Percentiles rank a stretch among this genome's conserved stretches.
Evolutionary conservation across 2,113 vertebrate species (phyloP).

Genomic region (Leptocoma aspasia): DNA sequence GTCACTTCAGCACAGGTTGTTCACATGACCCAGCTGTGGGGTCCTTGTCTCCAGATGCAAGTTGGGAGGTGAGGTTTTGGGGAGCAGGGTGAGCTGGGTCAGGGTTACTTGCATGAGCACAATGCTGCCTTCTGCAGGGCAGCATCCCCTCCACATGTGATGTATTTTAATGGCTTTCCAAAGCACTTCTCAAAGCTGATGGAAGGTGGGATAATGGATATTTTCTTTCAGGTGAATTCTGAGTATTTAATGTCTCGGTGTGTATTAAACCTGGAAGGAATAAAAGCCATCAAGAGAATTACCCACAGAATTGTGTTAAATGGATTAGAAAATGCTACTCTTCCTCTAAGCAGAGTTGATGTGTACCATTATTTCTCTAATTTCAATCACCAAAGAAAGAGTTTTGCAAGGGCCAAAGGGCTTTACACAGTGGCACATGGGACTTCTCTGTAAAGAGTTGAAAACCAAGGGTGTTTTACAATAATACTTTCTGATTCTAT

Average conservation of each 20-base stretch:
- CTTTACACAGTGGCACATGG: not conserved
- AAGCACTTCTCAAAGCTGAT: not conserved
- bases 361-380: conserved; percentile 21
- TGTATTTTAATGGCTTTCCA: not conserved
- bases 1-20: not conserved
- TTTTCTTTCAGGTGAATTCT: not conserved
- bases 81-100: not conserved
- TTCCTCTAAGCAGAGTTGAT: conserved; percentile 7
- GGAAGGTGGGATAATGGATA: not conserved
- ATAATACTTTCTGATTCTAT: conserved; percentile 12
- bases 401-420: not conserved
- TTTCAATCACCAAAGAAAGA: not conserved
- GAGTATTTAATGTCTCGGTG: not conserved
- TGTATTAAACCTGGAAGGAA: conserved; percentile 10
- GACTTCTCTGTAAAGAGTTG: conserved; percentile 14
- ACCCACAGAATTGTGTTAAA: conserved; percentile 10
- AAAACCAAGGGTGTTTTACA: conserved; percentile 16
- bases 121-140: not conserved
- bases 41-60: not conserved
- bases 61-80: not conserved
- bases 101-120: not conserved
- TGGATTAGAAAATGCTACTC: not conserved
- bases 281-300: not conserved
- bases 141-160: not conserved
- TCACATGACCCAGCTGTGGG: not conserved